Conservation (phyloP, 1,140 invertebrate species). For the Conus betulinus region DNA sequence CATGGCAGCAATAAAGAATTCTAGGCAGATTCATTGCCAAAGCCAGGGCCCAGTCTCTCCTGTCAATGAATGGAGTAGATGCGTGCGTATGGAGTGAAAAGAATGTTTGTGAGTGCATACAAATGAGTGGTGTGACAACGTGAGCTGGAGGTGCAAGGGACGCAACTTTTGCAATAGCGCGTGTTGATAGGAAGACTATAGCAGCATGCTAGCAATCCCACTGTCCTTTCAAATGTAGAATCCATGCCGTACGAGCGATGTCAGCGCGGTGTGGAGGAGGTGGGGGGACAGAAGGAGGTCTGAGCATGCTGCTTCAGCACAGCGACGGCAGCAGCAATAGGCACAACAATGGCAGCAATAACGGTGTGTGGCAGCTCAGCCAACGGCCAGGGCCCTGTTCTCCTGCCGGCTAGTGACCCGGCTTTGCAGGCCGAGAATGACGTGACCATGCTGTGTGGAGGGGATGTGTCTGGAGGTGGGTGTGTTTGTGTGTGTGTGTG, state of each 20-base stretch:
- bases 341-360: background rate
- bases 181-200: too few relatives aligned
- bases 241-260: background rate
- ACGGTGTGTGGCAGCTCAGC: background rate
- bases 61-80: too few relatives aligned
- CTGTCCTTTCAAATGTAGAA: background rate
- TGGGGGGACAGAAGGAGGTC: background rate
- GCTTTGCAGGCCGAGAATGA: background rate
- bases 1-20: too few relatives aligned
- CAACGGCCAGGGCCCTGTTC: background rate
- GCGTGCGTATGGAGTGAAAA: too few relatives aligned
- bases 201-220: too few relatives aligned
- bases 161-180: too few relatives aligned
- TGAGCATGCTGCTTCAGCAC: background rate
- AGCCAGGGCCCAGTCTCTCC: too few relatives aligned
- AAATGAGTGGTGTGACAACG: too few relatives aligned
- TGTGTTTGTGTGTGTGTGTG: slow-evolving; percentile 2
- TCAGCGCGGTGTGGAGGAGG: background rate
- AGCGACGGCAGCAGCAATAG: background rate
- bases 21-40: too few relatives aligned
- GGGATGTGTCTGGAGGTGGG: background rate
- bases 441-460: background rate
- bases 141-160: too few relatives aligned
- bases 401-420: background rate
- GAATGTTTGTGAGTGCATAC: too few relatives aligned